Evolutionary conservation across 2,113 vertebrate genomes (phyloP), one percentile per base, ranked within the genome.

Genomic region (Pholis gunnellus): DNA sequence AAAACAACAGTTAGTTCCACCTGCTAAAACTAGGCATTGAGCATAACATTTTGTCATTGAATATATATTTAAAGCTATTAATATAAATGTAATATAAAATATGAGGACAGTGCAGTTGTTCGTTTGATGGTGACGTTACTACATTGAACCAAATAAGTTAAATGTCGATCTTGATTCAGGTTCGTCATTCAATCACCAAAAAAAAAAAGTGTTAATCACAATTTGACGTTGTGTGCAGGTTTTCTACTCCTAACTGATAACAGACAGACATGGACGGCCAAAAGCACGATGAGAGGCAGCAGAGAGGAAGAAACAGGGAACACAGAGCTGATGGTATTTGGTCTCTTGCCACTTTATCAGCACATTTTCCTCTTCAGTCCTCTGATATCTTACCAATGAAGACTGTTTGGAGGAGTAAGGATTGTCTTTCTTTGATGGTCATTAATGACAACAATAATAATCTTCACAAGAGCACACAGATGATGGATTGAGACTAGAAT

Each of bases 281-380:
- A 44, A 79, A 68, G 82, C 84, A 89, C 54, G 34, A 46, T 46
- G 68, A 87, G 63, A 67, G 57, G 81, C 44, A 84, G 70, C n/a
- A 50, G n/a, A 48, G 75, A 72, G 72, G 72, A 72, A 34, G 65
- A 72, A 77, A 83, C 20, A 76, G 22, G 70, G 52, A 78, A 34
- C 46, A 78, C 20, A 70, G 17, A 44, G 29, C 46, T n/a, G 70
- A 70, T 42, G 38, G 42, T 2, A 63, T 64, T 52, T 56, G 81
- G 78, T 83, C 50, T 86, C 80, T 78, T 84, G 88, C 81, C 92
- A 91, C 89, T 92, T 92, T 75, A 91, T 69, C 88, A 88, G 89
- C 78, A 57, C 11, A 1, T 48, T 29, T 31, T 13, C 50, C 7
- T 6, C n/a, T 67, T 54, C 40, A 66, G n/a, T 14, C 73, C 17